Evolutionary conservation across 2,113 vertebrate genomes (phyloP).

Genomic region (Chascanopsetta lugubris): DNA sequence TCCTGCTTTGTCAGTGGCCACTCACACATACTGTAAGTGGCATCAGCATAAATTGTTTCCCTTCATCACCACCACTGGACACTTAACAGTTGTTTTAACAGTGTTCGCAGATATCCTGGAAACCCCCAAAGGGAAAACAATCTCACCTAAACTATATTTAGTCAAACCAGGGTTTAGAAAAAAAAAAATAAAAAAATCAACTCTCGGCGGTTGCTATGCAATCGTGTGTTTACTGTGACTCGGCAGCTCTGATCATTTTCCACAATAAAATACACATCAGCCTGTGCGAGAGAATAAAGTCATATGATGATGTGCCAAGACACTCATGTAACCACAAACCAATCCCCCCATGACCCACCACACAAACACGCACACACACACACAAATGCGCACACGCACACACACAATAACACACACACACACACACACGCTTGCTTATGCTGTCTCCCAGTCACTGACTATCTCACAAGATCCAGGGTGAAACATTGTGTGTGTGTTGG

Average conservation of each 20-base stretch:
- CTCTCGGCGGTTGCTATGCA: slow-evolving; percentile 35
- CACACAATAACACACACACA: slow-evolving; percentile 11
- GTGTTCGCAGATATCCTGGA: slow-evolving; percentile 21
- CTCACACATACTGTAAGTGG: slow-evolving; percentile 1
- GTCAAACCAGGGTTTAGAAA: slow-evolving; percentile 20
- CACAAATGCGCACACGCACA: slow-evolving; percentile 10
- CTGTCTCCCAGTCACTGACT: slow-evolving; percentile 10
- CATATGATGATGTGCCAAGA: slow-evolving; percentile 52
- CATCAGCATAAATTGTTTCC: slow-evolving; percentile 38
- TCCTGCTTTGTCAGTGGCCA: neutral
- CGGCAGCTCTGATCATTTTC: slow-evolving; percentile 38
- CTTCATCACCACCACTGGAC: slow-evolving; percentile 19
- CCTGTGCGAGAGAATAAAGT: slow-evolving; percentile 44
- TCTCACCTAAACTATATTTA: slow-evolving; percentile 41
- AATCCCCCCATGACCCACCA: slow-evolving; percentile 11
- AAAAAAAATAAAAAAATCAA: too few relatives aligned
- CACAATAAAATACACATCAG: slow-evolving; percentile 48
- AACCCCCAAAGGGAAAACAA: slow-evolving; percentile 34
- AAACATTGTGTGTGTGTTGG: slow-evolving; percentile 15
- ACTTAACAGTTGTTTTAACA: slow-evolving; percentile 30
- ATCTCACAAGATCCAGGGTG: slow-evolving; percentile 27
- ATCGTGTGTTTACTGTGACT: slow-evolving; percentile 57
- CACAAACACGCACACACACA: slow-evolving; percentile 12
- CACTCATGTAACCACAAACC: slow-evolving; percentile 43
- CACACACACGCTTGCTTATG: slow-evolving; percentile 11